These are phyloP conservation scores for Clangula hyemalis DNA, from an alignment of 2,797 vertebrate species.

Conservation along the genomic window DNA sequence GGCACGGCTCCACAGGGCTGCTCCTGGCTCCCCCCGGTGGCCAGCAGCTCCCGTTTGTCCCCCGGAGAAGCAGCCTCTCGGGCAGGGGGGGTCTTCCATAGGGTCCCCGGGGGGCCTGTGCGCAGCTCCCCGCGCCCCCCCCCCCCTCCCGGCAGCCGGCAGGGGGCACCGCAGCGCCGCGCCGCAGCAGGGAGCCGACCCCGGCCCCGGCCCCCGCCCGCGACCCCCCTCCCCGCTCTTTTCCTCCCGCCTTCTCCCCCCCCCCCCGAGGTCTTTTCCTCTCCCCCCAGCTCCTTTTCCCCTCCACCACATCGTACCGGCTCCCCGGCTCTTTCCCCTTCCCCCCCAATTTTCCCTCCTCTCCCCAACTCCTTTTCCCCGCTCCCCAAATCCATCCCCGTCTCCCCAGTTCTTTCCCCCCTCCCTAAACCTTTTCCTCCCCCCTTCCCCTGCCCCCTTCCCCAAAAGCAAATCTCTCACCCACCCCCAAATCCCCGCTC, in stretches of 20 bases:
- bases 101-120: not conserved
- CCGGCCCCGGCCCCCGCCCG: not conserved
- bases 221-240: not conserved
- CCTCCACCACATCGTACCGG: no score
- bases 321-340: not conserved
- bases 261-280: not conserved
- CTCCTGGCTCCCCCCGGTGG: not conserved
- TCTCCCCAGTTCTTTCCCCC: not conserved
- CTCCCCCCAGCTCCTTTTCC: not conserved
- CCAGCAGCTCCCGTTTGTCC: not conserved
- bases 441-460: not conserved
- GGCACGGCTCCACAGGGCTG: no score
- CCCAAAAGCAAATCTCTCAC: not conserved
- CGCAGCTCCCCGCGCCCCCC: no score
- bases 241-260: not conserved
- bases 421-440: not conserved
- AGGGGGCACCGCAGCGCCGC: slow-evolving; percentile 58
- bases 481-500: slow-evolving; percentile 20
- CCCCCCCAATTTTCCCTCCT: not conserved
- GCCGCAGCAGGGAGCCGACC: slow-evolving; percentile 30
- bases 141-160: not conserved
- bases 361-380: not conserved
- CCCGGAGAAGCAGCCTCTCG: not conserved
- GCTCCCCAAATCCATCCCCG: no score
- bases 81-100: no score